A percentile compares a stretch with the other conserved stretches of the same genome.
These are phyloP conservation scores for Kuschelorhynchus macadamiae DNA, from an alignment of 2,888 invertebrate genomes.

Conservation along the genomic window DNA sequence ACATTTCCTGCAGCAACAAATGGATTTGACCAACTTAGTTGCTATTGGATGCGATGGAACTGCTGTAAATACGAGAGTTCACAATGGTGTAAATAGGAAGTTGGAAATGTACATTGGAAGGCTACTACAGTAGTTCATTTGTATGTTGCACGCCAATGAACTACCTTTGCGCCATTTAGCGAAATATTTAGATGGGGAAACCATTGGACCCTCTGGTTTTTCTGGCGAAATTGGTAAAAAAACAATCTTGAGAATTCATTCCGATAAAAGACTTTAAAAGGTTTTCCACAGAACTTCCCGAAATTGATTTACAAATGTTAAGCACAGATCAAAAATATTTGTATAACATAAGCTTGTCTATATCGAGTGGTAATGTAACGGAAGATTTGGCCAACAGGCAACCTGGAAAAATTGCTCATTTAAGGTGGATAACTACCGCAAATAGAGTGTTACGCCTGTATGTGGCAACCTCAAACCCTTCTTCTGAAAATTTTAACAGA, in stretches of 20 bases:
- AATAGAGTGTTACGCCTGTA: not conserved
- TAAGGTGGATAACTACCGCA: not conserved
- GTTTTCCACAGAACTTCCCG: not conserved
- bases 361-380: not conserved
- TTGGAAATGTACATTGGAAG: not conserved
- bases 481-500: too few relatives aligned
- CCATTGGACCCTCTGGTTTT: not conserved
- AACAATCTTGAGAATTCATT: not conserved
- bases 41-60: not conserved
- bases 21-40: not conserved
- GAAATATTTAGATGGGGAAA: not conserved
- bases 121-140: not conserved
- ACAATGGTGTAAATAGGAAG: not conserved
- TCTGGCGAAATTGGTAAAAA: not conserved
- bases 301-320: slow-evolving; percentile 1
- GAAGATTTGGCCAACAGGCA: not conserved
- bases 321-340: slow-evolving; percentile 13
- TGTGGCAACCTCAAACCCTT: not conserved
- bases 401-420: not conserved
- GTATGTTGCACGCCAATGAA: not conserved
- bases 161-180: slow-evolving; percentile 6
- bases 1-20: slow-evolving; percentile 2
- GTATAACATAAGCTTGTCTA: slow-evolving; percentile 1
- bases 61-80: not conserved
- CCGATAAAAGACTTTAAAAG: not conserved